Percentiles rank a stretch among this genome's conserved stretches.
Conservation (phyloP, 2,113 vertebrate genomes). For the Pachyramphus minor region DNA sequence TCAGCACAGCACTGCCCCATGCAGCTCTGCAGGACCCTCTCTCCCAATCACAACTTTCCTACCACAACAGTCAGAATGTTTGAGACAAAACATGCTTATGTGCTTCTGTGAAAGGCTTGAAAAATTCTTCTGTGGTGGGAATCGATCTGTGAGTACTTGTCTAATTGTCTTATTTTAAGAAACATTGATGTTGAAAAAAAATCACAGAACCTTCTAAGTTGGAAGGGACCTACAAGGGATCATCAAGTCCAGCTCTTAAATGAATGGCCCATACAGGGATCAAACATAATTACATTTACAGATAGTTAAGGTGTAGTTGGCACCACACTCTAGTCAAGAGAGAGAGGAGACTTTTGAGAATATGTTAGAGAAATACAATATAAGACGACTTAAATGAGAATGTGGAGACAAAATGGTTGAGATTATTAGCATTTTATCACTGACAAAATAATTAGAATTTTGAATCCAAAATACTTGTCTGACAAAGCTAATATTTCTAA, state of each 20-base stretch:
- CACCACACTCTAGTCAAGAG: neutral
- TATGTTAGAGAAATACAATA: neutral
- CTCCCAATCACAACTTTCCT: neutral
- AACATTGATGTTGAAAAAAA: neutral
- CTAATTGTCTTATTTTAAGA: neutral
- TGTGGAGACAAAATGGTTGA: neutral
- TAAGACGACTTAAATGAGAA: neutral
- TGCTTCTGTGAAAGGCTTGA: neutral
- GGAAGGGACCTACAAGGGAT: neutral
- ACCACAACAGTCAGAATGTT: neutral
- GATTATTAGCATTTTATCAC: neutral
- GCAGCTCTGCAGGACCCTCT: rapidly evolving
- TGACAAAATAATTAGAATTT: neutral
- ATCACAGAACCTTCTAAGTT: neutral
- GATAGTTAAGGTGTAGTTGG: neutral
- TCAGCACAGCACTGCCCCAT: neutral
- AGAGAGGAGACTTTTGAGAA: neutral
- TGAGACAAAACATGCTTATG: neutral
- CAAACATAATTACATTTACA: neutral
- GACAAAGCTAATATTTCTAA: neutral
- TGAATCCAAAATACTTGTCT: neutral
- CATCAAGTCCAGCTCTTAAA: neutral
- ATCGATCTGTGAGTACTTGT: neutral
- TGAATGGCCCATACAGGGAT: neutral
- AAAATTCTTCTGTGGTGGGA: neutral